Evolutionary conservation across 2,888 invertebrate genomes (phyloP).

Genomic region (Plusia festucae): DNA sequence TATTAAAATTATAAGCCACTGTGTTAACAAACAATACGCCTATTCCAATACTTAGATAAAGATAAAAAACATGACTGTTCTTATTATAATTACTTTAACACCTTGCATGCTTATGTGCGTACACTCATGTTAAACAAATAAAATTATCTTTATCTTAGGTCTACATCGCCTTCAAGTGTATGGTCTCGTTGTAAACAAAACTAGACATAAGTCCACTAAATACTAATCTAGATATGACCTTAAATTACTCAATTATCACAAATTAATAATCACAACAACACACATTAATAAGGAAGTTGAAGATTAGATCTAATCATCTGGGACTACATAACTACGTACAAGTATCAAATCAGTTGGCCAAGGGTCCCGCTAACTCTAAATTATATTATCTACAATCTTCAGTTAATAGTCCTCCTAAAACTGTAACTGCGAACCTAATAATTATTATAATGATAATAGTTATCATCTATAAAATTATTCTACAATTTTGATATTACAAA

Average conservation of each 20-base stretch:
- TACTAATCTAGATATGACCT: not conserved
- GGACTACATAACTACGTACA: slow-evolving; percentile 31
- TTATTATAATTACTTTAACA: no score
- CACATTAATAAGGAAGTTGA: slow-evolving; percentile 49
- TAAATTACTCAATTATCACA: slow-evolving; percentile 14
- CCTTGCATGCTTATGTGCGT: no score
- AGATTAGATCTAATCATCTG: slow-evolving; percentile 58
- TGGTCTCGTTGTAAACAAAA: no score
- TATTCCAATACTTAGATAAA: no score
- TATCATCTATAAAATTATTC: slow-evolving; percentile 27
- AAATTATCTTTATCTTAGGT: no score
- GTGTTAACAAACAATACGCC: no score
- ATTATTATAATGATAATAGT: slow-evolving; percentile 43
- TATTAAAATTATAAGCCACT: no score
- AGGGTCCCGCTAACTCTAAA: slow-evolving; percentile 50
- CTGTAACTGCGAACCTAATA: slow-evolving; percentile 28
- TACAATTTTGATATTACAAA: slow-evolving; percentile 3
- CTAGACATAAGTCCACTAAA: not conserved
- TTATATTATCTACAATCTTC: slow-evolving; percentile 58
- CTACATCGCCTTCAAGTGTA: no score
- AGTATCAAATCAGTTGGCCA: slow-evolving; percentile 47
- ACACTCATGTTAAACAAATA: no score
- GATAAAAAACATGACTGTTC: no score
- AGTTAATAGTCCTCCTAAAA: slow-evolving; percentile 50
- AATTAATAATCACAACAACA: slow-evolving; percentile 27